Evolutionary conservation across 2,888 invertebrate species (phyloP).

Genomic region (Nymphalis polychloros): DNA sequence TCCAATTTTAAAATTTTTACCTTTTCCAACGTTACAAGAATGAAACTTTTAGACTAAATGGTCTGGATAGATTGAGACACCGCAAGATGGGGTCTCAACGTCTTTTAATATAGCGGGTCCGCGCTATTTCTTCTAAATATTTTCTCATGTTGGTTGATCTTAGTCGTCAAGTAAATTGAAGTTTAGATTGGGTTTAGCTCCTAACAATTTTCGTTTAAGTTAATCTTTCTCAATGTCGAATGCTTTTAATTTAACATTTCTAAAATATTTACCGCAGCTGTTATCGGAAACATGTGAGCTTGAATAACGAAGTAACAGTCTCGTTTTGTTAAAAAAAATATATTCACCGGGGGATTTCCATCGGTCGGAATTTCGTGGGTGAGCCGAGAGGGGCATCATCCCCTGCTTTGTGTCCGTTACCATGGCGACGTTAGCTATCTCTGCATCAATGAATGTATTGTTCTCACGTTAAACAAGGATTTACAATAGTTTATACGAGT

Average conservation of each 20-base stretch:
- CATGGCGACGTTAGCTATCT: conserved; percentile 66
- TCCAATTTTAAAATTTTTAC: conserved; percentile 56
- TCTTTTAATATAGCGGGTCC: conserved; percentile 40
- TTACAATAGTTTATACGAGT: conserved; percentile 41
- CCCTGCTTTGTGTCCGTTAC: conserved; percentile 63
- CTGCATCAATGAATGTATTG: conserved; percentile 61
- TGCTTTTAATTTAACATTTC: neutral
- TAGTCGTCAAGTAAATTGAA: conserved; percentile 31
- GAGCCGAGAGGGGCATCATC: conserved; percentile 59
- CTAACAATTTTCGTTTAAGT: neutral
- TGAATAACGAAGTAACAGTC: conserved; percentile 11
- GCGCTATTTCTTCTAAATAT: conserved; percentile 31
- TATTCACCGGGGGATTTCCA: conserved; percentile 71
- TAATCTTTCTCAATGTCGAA: neutral
- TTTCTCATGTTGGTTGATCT: conserved; percentile 23
- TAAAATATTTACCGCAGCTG: neutral
- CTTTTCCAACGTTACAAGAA: conserved; percentile 49
- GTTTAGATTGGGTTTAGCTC: conserved; percentile 23
- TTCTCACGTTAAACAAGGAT: conserved; percentile 38
- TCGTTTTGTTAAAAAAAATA: conserved; percentile 53
- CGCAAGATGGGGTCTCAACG: conserved; percentile 47
- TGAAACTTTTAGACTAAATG: conserved; percentile 70
- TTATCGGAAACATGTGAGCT: neutral
- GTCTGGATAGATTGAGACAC: conserved; percentile 60
- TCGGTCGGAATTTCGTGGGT: conserved; percentile 65